A percentile compares a stretch with the other conserved stretches of the same genome.
phyloP scores from a whole-genome alignment of 2,888 invertebrate genomes.

The Smittia sp. region DNA sequence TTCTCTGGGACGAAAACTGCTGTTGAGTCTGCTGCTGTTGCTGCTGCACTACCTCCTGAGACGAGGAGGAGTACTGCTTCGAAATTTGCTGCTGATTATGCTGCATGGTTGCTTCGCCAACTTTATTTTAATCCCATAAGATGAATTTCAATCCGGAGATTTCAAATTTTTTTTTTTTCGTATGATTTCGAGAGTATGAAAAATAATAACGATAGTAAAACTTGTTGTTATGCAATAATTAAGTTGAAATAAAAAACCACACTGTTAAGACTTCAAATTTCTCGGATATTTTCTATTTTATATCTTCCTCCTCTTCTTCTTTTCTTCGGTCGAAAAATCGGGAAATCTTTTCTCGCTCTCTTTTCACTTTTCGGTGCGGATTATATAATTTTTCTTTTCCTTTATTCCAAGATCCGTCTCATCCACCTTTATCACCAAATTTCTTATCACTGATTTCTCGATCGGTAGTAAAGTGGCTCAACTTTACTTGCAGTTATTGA shows the following conservation, averaged over 20 bases:
- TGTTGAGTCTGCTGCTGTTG: slow-evolving; percentile 54
- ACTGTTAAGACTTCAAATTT: slow-evolving; percentile 12
- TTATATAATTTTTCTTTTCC: slow-evolving; percentile 32
- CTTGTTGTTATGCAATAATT: slow-evolving; percentile 17
- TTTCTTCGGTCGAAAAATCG: slow-evolving; percentile 41
- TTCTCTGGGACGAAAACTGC: slow-evolving; percentile 57
- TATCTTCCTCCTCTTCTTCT: slow-evolving; percentile 37
- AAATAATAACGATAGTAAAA: slow-evolving; percentile 18
- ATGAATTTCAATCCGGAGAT: slow-evolving; percentile 16
- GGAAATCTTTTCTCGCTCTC: slow-evolving; percentile 43
- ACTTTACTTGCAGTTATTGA: background rate
- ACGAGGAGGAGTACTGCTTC: slow-evolving; percentile 52
- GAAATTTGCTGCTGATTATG: slow-evolving; percentile 57
- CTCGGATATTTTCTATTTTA: slow-evolving; percentile 16
- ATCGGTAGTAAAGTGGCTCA: background rate
- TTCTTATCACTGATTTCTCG: slow-evolving; percentile 22
- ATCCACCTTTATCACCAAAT: slow-evolving; percentile 10
- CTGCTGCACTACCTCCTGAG: slow-evolving; percentile 49
- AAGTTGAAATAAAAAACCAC: slow-evolving; percentile 16
- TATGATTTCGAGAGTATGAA: background rate
- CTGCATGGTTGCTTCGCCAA: slow-evolving; percentile 16
- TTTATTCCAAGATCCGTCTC: background rate
- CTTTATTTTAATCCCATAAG: slow-evolving; percentile 30
- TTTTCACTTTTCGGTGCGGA: slow-evolving; percentile 37
- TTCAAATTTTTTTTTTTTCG: slow-evolving; percentile 26